Conservation (phyloP, 2,888 invertebrate genomes). For the Macaria notata region DNA sequence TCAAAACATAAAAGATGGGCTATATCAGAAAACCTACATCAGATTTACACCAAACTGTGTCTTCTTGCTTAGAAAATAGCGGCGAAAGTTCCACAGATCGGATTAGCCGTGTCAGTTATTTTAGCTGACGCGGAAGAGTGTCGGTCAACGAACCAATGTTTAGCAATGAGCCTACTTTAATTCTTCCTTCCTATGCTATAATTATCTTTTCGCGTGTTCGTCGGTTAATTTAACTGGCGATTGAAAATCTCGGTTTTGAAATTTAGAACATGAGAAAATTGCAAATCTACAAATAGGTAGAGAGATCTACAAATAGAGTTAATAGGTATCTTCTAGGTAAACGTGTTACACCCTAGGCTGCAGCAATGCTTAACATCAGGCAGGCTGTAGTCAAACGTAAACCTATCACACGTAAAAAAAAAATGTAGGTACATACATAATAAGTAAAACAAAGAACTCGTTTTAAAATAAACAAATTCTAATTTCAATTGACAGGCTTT, state of each 20-base stretch:
- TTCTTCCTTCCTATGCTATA: slow-evolving; percentile 41
- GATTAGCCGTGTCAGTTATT: slow-evolving; percentile 49
- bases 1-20: slow-evolving; percentile 21
- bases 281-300: too few relatives aligned
- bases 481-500: too few relatives aligned
- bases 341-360: too few relatives aligned
- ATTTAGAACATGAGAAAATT: too few relatives aligned
- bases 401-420: too few relatives aligned
- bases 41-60: slow-evolving; percentile 18
- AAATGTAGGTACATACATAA: too few relatives aligned
- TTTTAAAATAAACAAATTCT: too few relatives aligned
- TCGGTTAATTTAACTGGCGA: slow-evolving; percentile 4
- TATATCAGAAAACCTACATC: slow-evolving; percentile 12
- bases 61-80: slow-evolving; percentile 34
- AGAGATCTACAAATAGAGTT: too few relatives aligned
- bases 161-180: slow-evolving; percentile 41
- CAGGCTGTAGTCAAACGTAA: too few relatives aligned
- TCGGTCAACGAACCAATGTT: slow-evolving; percentile 56
- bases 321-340: too few relatives aligned
- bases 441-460: too few relatives aligned
- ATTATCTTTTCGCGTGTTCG: slow-evolving; percentile 38
- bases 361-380: too few relatives aligned
- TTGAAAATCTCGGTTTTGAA: neutral
- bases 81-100: slow-evolving; percentile 30
- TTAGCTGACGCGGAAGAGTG: slow-evolving; percentile 57